Percentiles rank a stretch among this genome's conserved stretches.
Evolutionary conservation across 2,888 invertebrate genomes (phyloP).

Genomic region (Pyrgus malvae): DNA sequence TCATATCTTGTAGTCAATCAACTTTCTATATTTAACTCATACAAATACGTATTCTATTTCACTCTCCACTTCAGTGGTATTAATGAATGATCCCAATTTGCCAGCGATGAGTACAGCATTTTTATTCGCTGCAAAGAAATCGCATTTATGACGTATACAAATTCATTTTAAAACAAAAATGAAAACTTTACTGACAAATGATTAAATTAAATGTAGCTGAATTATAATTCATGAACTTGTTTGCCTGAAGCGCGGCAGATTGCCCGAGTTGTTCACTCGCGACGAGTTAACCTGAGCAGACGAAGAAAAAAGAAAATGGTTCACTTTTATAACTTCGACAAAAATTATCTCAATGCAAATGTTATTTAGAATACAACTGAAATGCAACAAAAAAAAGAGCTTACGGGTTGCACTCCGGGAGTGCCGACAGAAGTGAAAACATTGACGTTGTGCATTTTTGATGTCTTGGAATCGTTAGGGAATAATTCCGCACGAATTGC

Average conservation of each 20-base stretch:
- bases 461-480: no score
- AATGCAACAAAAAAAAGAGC: no score
- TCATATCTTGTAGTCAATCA: no score
- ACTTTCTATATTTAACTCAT: no score
- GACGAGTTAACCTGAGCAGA: conserved; percentile 32
- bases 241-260: conserved; percentile 26
- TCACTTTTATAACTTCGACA: no score
- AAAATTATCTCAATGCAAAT: no score
- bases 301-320: conserved; percentile 26
- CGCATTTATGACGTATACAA: conserved; percentile 3
- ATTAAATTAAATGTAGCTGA: conserved; percentile 13
- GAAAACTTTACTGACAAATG: background rate
- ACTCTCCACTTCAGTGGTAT: background rate
- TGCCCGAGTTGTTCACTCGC: conserved; percentile 29
- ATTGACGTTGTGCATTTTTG: no score
- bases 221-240: conserved; percentile 30
- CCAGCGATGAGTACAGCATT: background rate
- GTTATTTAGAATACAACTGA: no score
- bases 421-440: no score
- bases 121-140: background rate
- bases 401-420: no score
- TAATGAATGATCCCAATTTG: background rate
- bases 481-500: no score
- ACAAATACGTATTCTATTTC: background rate
- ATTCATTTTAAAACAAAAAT: background rate